These are phyloP conservation scores for Scaptomyza reducta DNA, from an alignment of 2,888 invertebrate species.

Conservation along the genomic window DNA sequence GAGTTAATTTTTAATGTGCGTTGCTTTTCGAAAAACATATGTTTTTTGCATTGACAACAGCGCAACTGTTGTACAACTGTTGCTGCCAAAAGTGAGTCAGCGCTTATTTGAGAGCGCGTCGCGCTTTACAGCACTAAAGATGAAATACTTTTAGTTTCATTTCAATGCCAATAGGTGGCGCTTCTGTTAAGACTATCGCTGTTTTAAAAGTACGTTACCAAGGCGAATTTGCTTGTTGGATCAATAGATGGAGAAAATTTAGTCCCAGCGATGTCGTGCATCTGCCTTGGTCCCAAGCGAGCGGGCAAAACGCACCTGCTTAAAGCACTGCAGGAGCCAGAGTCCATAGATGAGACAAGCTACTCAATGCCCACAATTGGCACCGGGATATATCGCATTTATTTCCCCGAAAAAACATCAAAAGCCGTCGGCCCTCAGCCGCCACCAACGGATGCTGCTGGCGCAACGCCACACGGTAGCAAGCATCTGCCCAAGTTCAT, in stretches of 20 bases:
- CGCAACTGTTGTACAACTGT: constrained; percentile 3
- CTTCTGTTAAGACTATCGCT: not conserved
- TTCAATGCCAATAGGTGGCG: constrained; percentile 29
- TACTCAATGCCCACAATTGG: constrained; percentile 92
- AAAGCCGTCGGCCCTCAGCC: constrained; percentile 47
- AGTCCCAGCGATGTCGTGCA: constrained; percentile 81
- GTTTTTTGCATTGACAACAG: constrained; percentile 3
- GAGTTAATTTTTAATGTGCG: not conserved
- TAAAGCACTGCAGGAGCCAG: constrained; percentile 89
- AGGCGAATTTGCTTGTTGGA: constrained; percentile 44
- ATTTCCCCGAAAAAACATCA: constrained; percentile 83
- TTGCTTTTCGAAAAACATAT: constrained; percentile 17
- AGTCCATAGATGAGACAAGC: constrained; percentile 90
- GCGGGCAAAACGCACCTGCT: constrained; percentile 93
- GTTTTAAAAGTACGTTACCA: constrained; percentile 32
- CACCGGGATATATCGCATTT: constrained; percentile 89
- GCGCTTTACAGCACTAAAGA: constrained; percentile 16
- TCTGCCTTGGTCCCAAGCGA: constrained; percentile 92
- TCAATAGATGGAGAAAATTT: constrained; percentile 37
- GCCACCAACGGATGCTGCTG: constrained; percentile 31
- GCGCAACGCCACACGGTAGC: constrained; percentile 67
- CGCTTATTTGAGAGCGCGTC: not conserved
- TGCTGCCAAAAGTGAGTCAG: constrained; percentile 4
- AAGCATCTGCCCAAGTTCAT: constrained; percentile 84
- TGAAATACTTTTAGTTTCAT: not conserved